Evolutionary conservation across 2,888 invertebrate genomes (phyloP).

Genomic region (Zygogramma bicolorata): DNA sequence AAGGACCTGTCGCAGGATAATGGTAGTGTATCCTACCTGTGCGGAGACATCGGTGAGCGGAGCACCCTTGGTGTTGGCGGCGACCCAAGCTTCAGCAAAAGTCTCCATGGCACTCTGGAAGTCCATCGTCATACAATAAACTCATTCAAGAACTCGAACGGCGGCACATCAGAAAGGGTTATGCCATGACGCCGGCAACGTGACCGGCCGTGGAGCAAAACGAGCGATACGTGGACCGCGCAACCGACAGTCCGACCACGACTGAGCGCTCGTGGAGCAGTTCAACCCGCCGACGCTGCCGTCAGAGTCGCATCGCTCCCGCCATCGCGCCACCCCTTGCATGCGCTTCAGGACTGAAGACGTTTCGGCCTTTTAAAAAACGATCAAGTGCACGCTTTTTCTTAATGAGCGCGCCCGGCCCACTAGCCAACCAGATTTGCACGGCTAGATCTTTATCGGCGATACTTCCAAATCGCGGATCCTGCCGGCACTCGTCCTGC

Average conservation of each 20-base stretch:
- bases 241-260: conserved; percentile 54
- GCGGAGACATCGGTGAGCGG: conserved; percentile 72
- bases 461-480: conserved; percentile 44
- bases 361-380: conserved; percentile 61
- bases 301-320: too few species aligned
- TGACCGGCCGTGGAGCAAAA: conserved; percentile 56
- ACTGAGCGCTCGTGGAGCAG: conserved; percentile 50
- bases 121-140: conserved; percentile 77
- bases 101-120: conserved; percentile 99
- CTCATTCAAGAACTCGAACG: conserved; percentile 42
- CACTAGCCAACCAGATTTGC: conserved; percentile 63
- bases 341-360: conserved; percentile 61
- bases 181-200: conserved; percentile 56
- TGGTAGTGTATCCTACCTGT: conserved; percentile 71
- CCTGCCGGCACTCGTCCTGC: conserved; percentile 33
- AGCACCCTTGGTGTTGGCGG: conserved; percentile 84
- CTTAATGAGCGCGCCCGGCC: conserved; percentile 63
- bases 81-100: conserved; percentile 97
- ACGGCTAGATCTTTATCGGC: conserved; percentile 54
- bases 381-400: conserved; percentile 62
- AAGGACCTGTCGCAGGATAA: background rate
- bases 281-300: conserved; percentile 33
- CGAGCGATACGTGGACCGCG: conserved; percentile 50
- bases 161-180: conserved; percentile 20
- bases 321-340: conserved; percentile 63